Evolutionary conservation across 2,113 vertebrate genomes (phyloP).

Genomic region (Forbesichthys papilliferus): DNA sequence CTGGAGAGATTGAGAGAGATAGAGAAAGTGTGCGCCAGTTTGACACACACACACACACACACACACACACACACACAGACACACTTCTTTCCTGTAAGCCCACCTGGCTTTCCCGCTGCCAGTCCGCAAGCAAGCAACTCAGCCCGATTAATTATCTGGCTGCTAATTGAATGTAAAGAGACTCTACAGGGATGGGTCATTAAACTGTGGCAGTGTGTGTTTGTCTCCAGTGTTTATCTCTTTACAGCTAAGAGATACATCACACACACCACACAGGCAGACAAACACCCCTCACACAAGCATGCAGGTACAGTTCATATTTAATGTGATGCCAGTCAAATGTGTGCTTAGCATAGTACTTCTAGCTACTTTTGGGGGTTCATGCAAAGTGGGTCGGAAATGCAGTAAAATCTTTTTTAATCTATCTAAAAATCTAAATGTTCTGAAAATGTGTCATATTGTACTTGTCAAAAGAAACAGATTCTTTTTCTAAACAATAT

Average conservation of each 20-base stretch:
- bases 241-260: slow-evolving; percentile 67
- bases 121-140: slow-evolving; percentile 66
- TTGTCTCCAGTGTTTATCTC: slow-evolving; percentile 78
- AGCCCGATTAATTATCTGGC: slow-evolving; percentile 77
- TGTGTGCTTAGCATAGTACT: too few species aligned
- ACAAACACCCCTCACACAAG: slow-evolving; percentile 18
- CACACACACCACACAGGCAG: slow-evolving; percentile 37
- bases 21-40: background rate
- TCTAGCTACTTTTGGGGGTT: too few species aligned
- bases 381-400: too few species aligned
- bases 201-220: slow-evolving; percentile 75
- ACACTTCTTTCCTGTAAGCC: slow-evolving; percentile 56
- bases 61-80: slow-evolving; percentile 9
- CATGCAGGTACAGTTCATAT: background rate
- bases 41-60: slow-evolving; percentile 7
- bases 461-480: too few species aligned
- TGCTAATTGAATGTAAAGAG: slow-evolving; percentile 80
- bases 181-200: slow-evolving; percentile 78
- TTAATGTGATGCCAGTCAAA: too few species aligned
- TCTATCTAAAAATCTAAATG: too few species aligned
- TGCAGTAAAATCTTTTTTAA: too few species aligned
- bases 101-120: slow-evolving; percentile 71
- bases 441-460: too few species aligned
- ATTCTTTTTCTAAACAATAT: too few species aligned
- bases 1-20: slow-evolving; percentile 20